A percentile compares a stretch with the other conserved stretches of the same genome.
Evolutionary conservation across 2,113 vertebrate species (phyloP).

Genomic region (Craseonycteris thonglongyai): DNA sequence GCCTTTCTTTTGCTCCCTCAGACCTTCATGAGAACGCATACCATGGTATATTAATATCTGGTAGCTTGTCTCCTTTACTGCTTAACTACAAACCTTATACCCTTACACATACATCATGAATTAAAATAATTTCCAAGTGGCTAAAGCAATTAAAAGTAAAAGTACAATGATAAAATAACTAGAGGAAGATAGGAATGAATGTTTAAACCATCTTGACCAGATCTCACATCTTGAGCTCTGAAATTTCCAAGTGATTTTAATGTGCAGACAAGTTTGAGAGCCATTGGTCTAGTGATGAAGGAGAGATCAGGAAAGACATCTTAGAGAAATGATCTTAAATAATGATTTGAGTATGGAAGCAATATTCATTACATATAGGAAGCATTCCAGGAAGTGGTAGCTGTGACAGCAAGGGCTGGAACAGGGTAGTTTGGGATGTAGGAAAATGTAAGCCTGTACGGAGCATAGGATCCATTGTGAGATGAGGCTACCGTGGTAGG

Average conservation of each 20-base stretch:
- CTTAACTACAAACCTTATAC: not conserved
- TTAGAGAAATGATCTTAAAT: conserved; percentile 26
- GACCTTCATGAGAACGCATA: not conserved
- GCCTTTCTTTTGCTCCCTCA: not conserved
- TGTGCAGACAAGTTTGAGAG: not conserved
- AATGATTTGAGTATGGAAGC: not conserved
- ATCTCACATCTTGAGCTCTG: not conserved
- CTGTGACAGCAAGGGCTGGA: not conserved
- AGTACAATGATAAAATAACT: not conserved
- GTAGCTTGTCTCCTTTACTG: not conserved
- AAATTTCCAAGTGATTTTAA: not conserved
- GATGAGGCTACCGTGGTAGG: not conserved
- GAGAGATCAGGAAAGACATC: not conserved
- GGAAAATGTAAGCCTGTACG: not conserved
- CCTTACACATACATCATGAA: not conserved
- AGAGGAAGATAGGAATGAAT: not conserved
- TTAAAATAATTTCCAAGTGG: conserved; percentile 16
- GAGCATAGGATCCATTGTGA: not conserved
- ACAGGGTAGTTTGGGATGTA: not conserved
- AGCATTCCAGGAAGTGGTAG: not conserved
- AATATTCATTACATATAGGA: not conserved
- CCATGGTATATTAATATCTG: not conserved
- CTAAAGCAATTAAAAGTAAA: not conserved
- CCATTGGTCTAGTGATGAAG: not conserved
- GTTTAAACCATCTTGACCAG: not conserved